Conservation (phyloP, 2,797 vertebrate genomes). For the Sylvia borin region DNA sequence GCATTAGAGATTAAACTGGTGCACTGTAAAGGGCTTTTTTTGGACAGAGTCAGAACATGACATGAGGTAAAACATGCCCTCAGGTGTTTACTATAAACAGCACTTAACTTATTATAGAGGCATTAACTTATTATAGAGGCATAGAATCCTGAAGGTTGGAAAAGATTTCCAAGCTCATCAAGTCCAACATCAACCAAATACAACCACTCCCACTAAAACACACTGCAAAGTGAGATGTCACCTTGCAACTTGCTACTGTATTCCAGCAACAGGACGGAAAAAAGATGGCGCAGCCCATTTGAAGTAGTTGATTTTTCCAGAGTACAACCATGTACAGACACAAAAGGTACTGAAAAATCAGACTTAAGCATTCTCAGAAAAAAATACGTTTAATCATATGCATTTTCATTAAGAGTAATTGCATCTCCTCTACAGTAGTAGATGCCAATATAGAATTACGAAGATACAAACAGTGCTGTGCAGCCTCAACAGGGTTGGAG, state of each 20-base stretch:
- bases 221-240: neutral
- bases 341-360: neutral
- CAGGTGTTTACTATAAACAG: neutral
- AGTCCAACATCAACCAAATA: fast-evolving
- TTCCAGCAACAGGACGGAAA: neutral
- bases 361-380: neutral
- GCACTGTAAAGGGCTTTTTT: neutral
- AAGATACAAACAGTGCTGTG: neutral
- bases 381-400: neutral
- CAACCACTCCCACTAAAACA: neutral
- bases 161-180: neutral
- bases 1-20: neutral
- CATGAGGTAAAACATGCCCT: neutral
- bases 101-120: neutral
- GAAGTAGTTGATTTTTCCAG: neutral
- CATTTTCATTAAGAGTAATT: neutral
- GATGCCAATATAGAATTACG: neutral
- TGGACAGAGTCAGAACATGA: neutral
- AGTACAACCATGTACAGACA: neutral
- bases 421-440: neutral
- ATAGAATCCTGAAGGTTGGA: neutral
- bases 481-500: neutral
- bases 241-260: neutral
- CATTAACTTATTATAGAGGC: neutral
- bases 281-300: neutral